Percentiles rank a stretch among this genome's conserved stretches.
Evolutionary conservation across 2,888 invertebrate genomes (phyloP).

Genomic region (Nebria brevicollis): DNA sequence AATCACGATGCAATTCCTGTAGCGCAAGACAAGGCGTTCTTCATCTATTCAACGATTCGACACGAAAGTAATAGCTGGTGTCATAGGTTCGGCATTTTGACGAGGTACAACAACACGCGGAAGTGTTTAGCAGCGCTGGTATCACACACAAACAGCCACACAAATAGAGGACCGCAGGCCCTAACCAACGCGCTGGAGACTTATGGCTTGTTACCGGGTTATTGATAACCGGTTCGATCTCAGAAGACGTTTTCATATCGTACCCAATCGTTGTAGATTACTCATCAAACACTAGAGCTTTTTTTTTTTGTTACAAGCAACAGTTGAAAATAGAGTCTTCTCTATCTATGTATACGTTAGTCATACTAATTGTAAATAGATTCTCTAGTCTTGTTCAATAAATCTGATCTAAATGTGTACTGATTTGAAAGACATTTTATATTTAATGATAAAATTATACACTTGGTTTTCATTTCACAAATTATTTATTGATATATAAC

Average conservation of each 20-base stretch:
- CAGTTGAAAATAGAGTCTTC: neutral
- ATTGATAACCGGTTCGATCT: constrained; percentile 28
- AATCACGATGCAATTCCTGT: constrained; percentile 14
- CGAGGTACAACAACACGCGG: constrained; percentile 27
- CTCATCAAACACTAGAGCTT: neutral
- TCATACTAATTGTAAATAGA: no score
- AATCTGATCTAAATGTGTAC: no score
- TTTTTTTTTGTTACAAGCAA: neutral
- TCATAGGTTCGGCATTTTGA: constrained; percentile 25
- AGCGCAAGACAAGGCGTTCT: constrained; percentile 10
- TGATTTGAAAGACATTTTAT: no score
- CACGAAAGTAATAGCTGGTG: constrained; percentile 26
- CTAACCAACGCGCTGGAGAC: constrained; percentile 13
- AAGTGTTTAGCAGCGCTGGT: constrained; percentile 19
- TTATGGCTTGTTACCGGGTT: constrained; percentile 18
- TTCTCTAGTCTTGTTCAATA: no score
- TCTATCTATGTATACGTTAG: no score
- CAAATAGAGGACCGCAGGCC: neutral
- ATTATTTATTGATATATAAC: no score
- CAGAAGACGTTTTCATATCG: constrained; percentile 32
- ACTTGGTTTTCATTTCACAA: no score
- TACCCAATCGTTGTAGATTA: constrained; percentile 4
- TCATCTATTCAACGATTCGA: constrained; percentile 30
- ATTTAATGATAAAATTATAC: no score
- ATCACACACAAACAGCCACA: neutral